phyloP scores from a whole-genome alignment of 2,797 vertebrate genomes.

The Balearica regulorum region DNA sequence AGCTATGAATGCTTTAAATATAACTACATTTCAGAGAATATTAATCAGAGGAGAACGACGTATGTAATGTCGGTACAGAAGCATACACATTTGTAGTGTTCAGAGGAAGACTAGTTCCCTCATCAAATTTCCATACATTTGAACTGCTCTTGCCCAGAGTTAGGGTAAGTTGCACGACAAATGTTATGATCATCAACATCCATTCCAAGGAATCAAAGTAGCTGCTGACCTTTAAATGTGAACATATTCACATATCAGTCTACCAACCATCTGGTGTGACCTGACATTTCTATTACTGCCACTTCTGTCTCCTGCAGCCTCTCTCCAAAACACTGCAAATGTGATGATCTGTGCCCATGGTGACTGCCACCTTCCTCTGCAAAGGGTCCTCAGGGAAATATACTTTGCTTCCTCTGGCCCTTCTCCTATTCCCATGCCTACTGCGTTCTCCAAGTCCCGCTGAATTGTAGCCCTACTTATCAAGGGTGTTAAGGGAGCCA shows the following conservation, averaged over 20 bases:
- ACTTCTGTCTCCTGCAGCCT: not conserved
- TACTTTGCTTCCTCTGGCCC: not conserved
- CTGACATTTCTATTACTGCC: conserved; percentile 19
- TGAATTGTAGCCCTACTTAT: not conserved
- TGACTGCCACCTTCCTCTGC: not conserved
- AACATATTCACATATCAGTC: not conserved
- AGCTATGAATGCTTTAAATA: conserved; percentile 50
- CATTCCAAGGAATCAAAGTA: conserved; percentile 11
- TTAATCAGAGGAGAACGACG: conserved; percentile 10
- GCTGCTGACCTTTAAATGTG: conserved; percentile 52
- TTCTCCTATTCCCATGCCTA: not conserved
- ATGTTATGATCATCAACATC: not conserved
- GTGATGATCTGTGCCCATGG: not conserved
- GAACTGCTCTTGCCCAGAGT: not conserved
- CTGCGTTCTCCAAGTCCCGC: not conserved
- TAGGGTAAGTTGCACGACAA: not conserved
- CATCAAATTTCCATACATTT: not conserved
- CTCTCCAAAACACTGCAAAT: not conserved
- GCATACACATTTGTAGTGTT: not conserved
- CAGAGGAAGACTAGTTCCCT: not conserved
- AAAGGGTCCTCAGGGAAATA: not conserved
- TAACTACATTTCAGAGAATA: conserved; percentile 39
- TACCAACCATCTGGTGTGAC: conserved; percentile 6
- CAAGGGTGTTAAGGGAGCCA: not conserved
- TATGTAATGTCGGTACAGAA: not conserved